Evolutionary conservation across 2,113 vertebrate species (phyloP).

Genomic region (Oxyruncus cristatus): DNA sequence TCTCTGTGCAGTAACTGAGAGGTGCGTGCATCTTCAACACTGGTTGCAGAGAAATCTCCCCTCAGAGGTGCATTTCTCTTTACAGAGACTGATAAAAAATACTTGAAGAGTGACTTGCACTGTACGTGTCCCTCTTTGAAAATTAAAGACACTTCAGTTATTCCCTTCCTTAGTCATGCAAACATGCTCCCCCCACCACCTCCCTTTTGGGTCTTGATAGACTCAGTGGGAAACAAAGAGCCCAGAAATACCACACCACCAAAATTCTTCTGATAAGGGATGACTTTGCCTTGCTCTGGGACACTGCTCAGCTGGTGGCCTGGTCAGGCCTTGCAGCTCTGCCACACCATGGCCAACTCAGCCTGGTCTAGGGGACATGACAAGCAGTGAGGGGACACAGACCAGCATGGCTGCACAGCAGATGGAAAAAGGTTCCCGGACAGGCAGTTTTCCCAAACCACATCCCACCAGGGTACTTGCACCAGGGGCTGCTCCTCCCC

Average conservation of each 20-base stretch:
- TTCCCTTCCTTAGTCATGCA: neutral
- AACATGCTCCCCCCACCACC: accelerated
- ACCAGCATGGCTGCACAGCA: neutral
- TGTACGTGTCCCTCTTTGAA: neutral
- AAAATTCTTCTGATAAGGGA: neutral
- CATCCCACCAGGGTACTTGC: neutral
- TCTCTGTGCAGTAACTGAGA: neutral
- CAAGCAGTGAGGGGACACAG: neutral
- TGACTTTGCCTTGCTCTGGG: neutral
- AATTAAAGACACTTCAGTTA: neutral
- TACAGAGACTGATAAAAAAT: neutral
- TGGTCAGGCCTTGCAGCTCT: neutral
- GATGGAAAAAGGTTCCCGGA: neutral
- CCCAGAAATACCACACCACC: neutral
- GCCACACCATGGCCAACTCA: neutral
- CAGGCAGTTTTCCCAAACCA: neutral
- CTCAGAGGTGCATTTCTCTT: neutral
- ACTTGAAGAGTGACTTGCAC: neutral
- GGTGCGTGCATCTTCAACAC: neutral
- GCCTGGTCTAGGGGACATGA: neutral
- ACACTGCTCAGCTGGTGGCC: neutral
- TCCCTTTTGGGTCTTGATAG: neutral
- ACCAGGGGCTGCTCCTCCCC: neutral
- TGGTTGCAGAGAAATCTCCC: neutral
- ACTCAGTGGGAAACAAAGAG: neutral